A percentile compares a stretch with the other conserved stretches of the same genome.
These are phyloP conservation scores for Pangasius sanitwongsei DNA, from an alignment of 2,797 vertebrate genomes.

Conservation along the genomic window DNA sequence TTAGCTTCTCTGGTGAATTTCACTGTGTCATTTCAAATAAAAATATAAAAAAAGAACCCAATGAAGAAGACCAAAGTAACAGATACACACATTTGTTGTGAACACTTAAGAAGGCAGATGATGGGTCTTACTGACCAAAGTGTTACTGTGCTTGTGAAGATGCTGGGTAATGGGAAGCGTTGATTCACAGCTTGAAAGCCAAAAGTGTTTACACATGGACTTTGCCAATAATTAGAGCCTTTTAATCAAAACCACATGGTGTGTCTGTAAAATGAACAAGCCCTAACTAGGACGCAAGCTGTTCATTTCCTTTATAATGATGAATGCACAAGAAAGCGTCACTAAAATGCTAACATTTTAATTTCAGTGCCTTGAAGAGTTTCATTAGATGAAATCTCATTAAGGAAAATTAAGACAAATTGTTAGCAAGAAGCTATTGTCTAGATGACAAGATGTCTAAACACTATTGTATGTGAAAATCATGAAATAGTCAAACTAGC, in stretches of 20 bases:
- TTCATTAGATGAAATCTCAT: neutral
- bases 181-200: conserved; percentile 43
- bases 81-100: neutral
- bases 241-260: conserved; percentile 43
- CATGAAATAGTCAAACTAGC: neutral
- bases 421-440: neutral
- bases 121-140: neutral
- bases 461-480: neutral
- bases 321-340: neutral
- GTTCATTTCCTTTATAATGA: conserved; percentile 3
- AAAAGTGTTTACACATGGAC: conserved; percentile 37
- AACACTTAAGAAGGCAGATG: neutral
- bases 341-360: neutral
- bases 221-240: conserved; percentile 45
- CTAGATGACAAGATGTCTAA: neutral
- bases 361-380: neutral
- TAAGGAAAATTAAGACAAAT: neutral
- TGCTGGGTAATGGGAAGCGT: conserved; percentile 2
- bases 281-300: conserved; percentile 42
- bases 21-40: neutral
- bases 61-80: neutral
- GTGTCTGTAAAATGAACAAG: conserved; percentile 27
- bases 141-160: conserved; percentile 17
- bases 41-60: neutral
- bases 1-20: neutral